Percentiles rank a stretch among this genome's conserved stretches.
These are phyloP conservation scores for Ptychobarbus kaznakovi DNA, from an alignment of 2,797 vertebrate genomes.

Conservation along the genomic window DNA sequence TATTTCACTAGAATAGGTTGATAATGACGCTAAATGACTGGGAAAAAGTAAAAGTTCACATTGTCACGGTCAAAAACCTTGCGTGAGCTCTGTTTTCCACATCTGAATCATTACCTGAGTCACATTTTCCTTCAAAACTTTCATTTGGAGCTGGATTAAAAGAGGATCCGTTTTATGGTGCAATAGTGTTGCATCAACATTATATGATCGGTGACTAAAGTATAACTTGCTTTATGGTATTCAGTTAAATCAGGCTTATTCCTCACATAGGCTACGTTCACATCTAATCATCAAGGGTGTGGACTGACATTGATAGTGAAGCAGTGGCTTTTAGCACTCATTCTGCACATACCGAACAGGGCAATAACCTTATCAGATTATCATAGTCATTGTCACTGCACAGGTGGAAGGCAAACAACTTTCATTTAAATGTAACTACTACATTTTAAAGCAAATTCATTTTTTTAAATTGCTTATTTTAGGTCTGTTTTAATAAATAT, in stretches of 20 bases:
- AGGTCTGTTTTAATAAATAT: background rate
- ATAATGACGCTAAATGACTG: background rate
- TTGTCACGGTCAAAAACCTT: background rate
- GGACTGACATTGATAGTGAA: constrained; percentile 11
- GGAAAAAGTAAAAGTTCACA: background rate
- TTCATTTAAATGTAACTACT: background rate
- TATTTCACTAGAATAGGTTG: background rate
- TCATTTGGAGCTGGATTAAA: background rate
- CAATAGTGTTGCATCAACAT: background rate
- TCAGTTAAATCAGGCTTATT: background rate
- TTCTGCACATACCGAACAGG: constrained; percentile 23
- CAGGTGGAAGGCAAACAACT: background rate
- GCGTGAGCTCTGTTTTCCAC: background rate
- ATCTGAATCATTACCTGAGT: background rate
- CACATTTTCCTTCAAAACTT: background rate
- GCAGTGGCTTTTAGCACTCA: constrained; percentile 1
- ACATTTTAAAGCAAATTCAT: background rate
- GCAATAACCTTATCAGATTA: background rate
- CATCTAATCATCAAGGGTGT: constrained; percentile 28
- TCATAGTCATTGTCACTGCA: background rate
- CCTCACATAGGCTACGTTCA: background rate
- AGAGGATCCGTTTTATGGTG: background rate
- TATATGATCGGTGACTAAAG: background rate
- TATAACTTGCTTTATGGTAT: background rate
- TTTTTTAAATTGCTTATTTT: background rate